Evolutionary conservation across 2,113 vertebrate genomes (phyloP), one percentile per base, ranked within the genome.

Genomic region (Corvus cornix): DNA sequence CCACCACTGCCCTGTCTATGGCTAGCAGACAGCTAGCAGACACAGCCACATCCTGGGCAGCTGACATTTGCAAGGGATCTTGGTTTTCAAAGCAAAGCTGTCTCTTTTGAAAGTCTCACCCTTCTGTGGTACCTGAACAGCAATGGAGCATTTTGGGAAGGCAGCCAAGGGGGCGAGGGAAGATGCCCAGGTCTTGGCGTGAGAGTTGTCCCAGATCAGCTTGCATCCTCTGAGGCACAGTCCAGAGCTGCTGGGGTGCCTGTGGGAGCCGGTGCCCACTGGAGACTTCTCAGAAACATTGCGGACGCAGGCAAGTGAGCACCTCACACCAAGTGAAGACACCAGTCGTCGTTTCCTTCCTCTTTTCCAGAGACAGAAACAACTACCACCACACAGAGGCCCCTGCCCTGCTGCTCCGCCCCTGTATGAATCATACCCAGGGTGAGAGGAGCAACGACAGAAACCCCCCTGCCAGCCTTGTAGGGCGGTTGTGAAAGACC

Each of bases 341-440:
- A 87, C 72, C 28, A 1, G 13, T 66, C 6, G 28, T 93, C 44
- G 69, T 63, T 98, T 98, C 97, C 96, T 98, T 98, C 97, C 97
- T 97, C 77, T 91, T 96, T 95, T 95, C 92, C 96, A 95, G 83
- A 91, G 73, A 93, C 59, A 92, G 95, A 93, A 97, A 56, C 74
- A 89, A 22, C 79, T 63, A 31, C 46, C 9, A 1, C 39, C 49
- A 19, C 6, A 55, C 48, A 7, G 27, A 24, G 81, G 24, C 66
- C 43, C 35, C 17, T 56, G 72, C 37, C 43, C 64, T 66, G 28
- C 41, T 67, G 28, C 49, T 49, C 75, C 63, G 2, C 51, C 56
- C 70, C 85, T 46, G 77, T 26, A 15, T 63, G 93, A 96, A 74
- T 93, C 74, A 33, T 3, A 33, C 17, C 70, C n/a, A 37, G 66